Evolutionary conservation across 2,113 vertebrate species (phyloP).

Genomic region (Lathamus discolor): DNA sequence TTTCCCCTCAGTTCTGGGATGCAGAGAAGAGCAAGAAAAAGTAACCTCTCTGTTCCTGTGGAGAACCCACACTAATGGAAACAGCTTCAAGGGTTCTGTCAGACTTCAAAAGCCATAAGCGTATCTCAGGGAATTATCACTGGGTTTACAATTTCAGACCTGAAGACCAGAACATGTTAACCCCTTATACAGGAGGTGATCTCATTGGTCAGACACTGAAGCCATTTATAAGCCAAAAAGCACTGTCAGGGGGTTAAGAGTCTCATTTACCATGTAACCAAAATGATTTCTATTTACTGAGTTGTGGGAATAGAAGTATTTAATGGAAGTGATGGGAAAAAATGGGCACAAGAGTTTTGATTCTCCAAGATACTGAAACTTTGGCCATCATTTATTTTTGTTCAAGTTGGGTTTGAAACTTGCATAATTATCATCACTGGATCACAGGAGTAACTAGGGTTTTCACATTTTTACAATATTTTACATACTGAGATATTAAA

Average conservation of each 20-base stretch:
- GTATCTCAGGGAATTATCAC: not conserved
- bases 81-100: not conserved
- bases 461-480: not conserved
- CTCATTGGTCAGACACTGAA: not conserved
- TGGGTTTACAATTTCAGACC: not conserved
- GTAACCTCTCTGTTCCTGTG: not conserved
- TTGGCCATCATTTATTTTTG: accelerated
- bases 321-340: not conserved
- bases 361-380: not conserved
- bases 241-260: not conserved
- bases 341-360: not conserved
- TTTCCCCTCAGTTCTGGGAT: not conserved
- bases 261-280: not conserved
- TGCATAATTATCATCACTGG: accelerated
- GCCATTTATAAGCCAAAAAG: not conserved
- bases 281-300: not conserved
- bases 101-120: not conserved
- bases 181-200: not conserved
- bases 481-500: not conserved
- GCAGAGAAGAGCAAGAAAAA: not conserved
- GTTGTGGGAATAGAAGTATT: not conserved
- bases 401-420: not conserved
- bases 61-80: not conserved
- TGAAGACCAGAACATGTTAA: not conserved
- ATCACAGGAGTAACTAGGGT: not conserved